Evolutionary conservation across 2,888 invertebrate genomes (phyloP).

Genomic region (Ormyrus thymus): DNA sequence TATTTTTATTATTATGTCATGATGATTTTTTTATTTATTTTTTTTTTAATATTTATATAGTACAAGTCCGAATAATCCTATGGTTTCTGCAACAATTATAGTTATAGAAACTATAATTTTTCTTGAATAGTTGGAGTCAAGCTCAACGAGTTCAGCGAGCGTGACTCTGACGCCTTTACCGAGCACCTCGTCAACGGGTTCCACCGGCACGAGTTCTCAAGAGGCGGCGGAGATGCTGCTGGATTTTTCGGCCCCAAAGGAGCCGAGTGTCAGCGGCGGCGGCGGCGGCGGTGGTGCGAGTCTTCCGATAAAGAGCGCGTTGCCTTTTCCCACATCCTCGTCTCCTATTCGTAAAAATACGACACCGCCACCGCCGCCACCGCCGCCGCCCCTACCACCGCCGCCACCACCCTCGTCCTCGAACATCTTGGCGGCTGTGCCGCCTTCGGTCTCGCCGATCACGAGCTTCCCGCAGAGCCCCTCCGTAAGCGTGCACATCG

Average conservation of each 20-base stretch:
- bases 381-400: slow-evolving; percentile 55
- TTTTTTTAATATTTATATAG: no score
- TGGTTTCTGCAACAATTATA: neutral
- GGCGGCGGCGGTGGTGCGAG: slow-evolving; percentile 15
- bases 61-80: no score
- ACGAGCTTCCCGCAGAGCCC: slow-evolving; percentile 78
- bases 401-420: slow-evolving; percentile 33
- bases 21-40: no score
- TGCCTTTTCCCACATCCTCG: slow-evolving; percentile 63
- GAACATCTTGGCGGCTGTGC: slow-evolving; percentile 31
- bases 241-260: slow-evolving; percentile 81
- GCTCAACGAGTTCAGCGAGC: slow-evolving; percentile 25
- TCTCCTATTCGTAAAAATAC: slow-evolving; percentile 73
- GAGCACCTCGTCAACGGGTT: slow-evolving; percentile 16
- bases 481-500: slow-evolving; percentile 84
- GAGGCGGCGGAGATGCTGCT: slow-evolving; percentile 81
- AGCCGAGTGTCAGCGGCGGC: slow-evolving; percentile 61
- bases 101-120: neutral
- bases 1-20: no score
- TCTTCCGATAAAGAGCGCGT: slow-evolving; percentile 39
- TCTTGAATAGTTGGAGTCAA: slow-evolving; percentile 38
- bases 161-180: slow-evolving; percentile 40
- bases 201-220: slow-evolving; percentile 67
- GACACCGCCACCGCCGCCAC: slow-evolving; percentile 72
- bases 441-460: slow-evolving; percentile 55